phyloP scores from a whole-genome alignment of 2,797 vertebrate species.

The Mycteria americana region DNA sequence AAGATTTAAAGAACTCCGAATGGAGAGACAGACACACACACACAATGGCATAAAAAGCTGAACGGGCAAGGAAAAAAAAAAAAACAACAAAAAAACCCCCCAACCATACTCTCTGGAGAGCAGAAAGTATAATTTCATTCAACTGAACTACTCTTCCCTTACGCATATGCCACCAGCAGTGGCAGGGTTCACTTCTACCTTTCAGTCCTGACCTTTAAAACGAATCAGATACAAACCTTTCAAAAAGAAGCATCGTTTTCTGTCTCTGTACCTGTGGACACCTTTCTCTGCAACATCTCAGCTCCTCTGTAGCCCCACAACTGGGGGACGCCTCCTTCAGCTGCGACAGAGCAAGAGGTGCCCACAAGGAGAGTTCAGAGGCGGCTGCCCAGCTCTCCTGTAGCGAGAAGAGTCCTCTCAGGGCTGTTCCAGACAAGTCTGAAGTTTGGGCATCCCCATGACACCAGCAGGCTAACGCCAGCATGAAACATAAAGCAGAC shows the following conservation, averaged over 20 bases:
- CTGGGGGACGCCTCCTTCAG: neutral
- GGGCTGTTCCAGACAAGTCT: neutral
- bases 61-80: neutral
- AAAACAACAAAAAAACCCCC: neutral
- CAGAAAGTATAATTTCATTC: neutral
- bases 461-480: neutral
- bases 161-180: neutral
- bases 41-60: neutral
- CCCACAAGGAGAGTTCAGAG: neutral
- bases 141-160: neutral
- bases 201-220: neutral
- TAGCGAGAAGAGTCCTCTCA: neutral
- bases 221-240: neutral
- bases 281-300: neutral
- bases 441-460: neutral
- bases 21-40: neutral
- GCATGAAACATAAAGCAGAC: neutral
- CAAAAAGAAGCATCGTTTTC: neutral
- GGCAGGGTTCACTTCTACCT: neutral
- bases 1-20: neutral
- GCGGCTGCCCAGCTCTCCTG: rapidly evolving
- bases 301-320: neutral
- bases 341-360: neutral
- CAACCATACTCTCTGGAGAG: neutral
- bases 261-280: neutral